Base-by-base conservation (phyloP, 2,888 invertebrate genomes). In the Tinea semifulvella region DNA sequence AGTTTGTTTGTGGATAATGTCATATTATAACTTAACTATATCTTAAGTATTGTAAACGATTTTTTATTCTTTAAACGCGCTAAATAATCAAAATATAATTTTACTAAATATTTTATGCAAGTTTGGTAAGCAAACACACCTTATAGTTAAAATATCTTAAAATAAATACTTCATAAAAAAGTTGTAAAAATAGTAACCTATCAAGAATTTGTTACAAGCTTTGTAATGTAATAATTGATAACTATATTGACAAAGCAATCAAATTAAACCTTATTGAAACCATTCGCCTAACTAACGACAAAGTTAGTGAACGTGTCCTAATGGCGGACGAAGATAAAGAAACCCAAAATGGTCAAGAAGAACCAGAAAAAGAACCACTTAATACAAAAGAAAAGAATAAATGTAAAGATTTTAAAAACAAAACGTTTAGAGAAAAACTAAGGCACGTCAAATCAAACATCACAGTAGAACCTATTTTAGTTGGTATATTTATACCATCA, bases 391-490 rank as follows among this genome's bases (percentile, higher is more conserved):
- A 56, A 48, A 46, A 45, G 25, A 45, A 52, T 42, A 52, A 52
- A 43, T 5, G 6, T 5, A 28, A 51, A 26, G 50, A 53, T 31
- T 48, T 52, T 25, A 53, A 71, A 48, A 64, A 76, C 1, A 84
- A 82, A 75, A 75, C 68, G 5, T 69, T 84, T 48, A 58, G 62
- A 10, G 73, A 84, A 53, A 86, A 85, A 56, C 69, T 83, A 58
- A 63, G 67, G 45, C 80, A 81, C 51, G 55, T 88, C 35, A 76
- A 75, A 38, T 13, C 28, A 20, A 87, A 85, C 58, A 86, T 89
- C 49, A 86, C 89, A 2, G 88, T 90, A 1, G 89, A 89, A 56
- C 89, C 89, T 0, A 86, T 89, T 71, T 63, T 90, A 36, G 88
- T 88, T 1, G 87, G 88, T 39, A 83, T 88, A 53, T 85, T 89